Percentiles rank a stretch among this genome's conserved stretches.
Conservation (phyloP, 2,797 vertebrate genomes). For the Choloepus didactylus region DNA sequence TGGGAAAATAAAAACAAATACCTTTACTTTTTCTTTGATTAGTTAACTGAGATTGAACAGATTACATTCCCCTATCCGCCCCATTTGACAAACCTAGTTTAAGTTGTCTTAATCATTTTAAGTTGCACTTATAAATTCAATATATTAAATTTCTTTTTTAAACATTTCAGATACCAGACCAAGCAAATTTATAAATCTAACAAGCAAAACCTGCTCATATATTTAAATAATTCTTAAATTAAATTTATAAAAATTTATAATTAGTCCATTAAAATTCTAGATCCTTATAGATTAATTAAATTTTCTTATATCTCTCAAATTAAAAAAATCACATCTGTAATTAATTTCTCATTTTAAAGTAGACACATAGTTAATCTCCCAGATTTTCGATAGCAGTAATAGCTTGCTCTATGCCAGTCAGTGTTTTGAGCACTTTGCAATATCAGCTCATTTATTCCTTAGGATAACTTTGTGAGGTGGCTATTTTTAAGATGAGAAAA, state of each 20-base stretch:
- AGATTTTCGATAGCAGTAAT: slow-evolving; percentile 3
- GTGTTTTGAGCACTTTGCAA: not conserved
- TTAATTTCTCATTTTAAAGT: not conserved
- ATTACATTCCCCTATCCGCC: not conserved
- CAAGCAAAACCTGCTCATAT: slow-evolving; percentile 19
- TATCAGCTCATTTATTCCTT: slow-evolving; percentile 4
- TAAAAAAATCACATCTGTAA: slow-evolving; percentile 1
- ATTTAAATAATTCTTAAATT: slow-evolving; percentile 34
- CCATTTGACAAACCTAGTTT: not conserved
- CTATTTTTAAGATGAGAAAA: slow-evolving; percentile 29
- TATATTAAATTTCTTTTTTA: slow-evolving; percentile 23
- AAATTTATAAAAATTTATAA: slow-evolving; percentile 37
- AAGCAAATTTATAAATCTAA: slow-evolving; percentile 32
- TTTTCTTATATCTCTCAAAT: slow-evolving; percentile 1
- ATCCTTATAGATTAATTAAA: slow-evolving; percentile 25
- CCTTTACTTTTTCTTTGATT: slow-evolving; percentile 49
- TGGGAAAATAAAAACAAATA: slow-evolving; percentile 13
- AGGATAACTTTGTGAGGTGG: slow-evolving; percentile 34
- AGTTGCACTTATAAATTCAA: slow-evolving; percentile 27
- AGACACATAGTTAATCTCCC: not conserved
- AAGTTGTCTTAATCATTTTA: not conserved
- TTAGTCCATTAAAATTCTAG: slow-evolving; percentile 43
- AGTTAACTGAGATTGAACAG: not conserved
- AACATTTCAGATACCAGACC: not conserved
- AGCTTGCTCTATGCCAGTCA: not conserved